A percentile compares a stretch with the other conserved stretches of the same genome.
These are phyloP conservation scores for Prosapia bicincta DNA, from an alignment of 2,888 invertebrate genomes.

Conservation along the genomic window DNA sequence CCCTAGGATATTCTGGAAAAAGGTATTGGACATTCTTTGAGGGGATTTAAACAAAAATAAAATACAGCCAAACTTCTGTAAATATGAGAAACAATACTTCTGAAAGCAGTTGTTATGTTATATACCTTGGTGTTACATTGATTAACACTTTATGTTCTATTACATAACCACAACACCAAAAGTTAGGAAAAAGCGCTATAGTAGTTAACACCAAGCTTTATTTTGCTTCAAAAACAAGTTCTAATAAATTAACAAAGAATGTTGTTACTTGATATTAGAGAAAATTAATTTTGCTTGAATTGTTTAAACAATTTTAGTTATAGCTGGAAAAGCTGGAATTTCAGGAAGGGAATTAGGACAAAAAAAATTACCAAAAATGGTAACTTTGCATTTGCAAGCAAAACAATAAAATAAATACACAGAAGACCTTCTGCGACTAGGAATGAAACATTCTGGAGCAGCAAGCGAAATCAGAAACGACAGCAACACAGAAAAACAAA, in stretches of 20 bases:
- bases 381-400: neutral
- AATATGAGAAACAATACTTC: neutral
- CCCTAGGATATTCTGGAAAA: too few relatives aligned
- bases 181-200: neutral
- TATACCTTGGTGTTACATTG: neutral
- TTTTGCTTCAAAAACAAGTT: neutral
- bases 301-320: neutral
- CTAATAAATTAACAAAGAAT: neutral
- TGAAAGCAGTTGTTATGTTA: neutral
- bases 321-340: neutral
- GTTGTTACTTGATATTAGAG: neutral
- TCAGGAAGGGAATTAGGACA: neutral
- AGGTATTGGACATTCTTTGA: too few relatives aligned
- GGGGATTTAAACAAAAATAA: neutral
- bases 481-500: constrained; percentile 30
- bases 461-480: constrained; percentile 21
- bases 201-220: neutral
- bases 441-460: constrained; percentile 15
- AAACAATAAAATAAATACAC: neutral
- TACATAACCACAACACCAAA: neutral
- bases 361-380: neutral
- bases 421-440: constrained; percentile 9
- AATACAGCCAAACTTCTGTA: neutral
- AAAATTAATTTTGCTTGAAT: neutral
- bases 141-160: too few relatives aligned